These are phyloP conservation scores for Dasyurus viverrinus DNA, from an alignment of 2,113 vertebrate species.

Conservation along the genomic window DNA sequence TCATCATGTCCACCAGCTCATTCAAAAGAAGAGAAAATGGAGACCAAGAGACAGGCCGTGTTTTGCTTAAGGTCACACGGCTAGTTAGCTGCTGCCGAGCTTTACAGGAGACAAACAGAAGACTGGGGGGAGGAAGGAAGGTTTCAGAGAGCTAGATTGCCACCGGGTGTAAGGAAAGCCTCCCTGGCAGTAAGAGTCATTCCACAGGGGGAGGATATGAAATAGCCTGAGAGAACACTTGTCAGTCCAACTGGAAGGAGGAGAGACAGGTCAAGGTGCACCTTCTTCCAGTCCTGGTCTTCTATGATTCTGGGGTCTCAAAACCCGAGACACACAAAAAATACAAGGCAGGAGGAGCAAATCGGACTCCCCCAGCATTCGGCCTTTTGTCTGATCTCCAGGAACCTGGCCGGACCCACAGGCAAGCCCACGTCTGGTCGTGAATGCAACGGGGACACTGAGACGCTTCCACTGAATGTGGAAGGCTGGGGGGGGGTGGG, in stretches of 20 bases:
- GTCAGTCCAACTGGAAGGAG: background rate
- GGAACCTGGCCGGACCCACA: no score
- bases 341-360: background rate
- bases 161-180: background rate
- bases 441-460: background rate
- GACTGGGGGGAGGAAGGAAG: background rate
- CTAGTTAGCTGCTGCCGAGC: background rate
- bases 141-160: background rate
- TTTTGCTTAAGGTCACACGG: background rate
- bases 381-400: fast-evolving
- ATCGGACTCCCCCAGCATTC: background rate
- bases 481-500: background rate
- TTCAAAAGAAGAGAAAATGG: background rate
- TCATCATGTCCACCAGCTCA: background rate
- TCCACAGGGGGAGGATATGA: background rate
- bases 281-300: background rate
- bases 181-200: background rate
- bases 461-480: background rate
- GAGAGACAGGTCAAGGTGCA: background rate
- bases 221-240: background rate
- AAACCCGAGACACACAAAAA: background rate
- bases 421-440: background rate
- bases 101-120: background rate
- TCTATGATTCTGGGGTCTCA: background rate
- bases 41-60: background rate